Conservation (phyloP, 1,140 invertebrate species). For the Diorhabda sublineata region DNA sequence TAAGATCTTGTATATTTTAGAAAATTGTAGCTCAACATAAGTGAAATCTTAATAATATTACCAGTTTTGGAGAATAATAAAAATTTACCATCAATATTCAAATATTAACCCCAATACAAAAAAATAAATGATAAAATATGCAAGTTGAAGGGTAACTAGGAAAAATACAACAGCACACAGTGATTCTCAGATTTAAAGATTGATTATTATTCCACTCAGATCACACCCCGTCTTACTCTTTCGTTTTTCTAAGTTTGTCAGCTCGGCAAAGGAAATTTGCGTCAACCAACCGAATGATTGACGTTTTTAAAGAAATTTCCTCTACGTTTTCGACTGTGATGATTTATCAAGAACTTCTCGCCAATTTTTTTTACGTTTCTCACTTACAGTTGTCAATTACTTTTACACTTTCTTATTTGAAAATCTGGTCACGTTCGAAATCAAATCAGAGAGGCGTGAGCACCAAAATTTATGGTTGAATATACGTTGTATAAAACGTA, state of each 20-base stretch:
- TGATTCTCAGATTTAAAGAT: background rate
- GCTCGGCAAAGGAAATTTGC: background rate
- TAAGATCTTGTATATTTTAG: too few relatives aligned
- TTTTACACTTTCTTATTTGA: background rate
- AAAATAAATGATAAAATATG: too few relatives aligned
- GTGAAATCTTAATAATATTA: too few relatives aligned
- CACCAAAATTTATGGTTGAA: background rate
- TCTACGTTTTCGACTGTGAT: constrained; percentile 1
- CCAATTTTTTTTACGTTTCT: background rate
- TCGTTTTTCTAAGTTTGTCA: constrained; percentile 3
- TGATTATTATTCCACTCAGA: constrained; percentile 1
- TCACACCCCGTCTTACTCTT: background rate
- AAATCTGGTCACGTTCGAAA: background rate
- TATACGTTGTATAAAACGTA: too few relatives aligned
- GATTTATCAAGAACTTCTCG: constrained; percentile 5
- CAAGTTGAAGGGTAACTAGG: too few relatives aligned
- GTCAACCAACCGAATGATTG: constrained; percentile 10
- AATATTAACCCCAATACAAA: too few relatives aligned
- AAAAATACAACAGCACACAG: background rate
- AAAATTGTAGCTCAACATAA: too few relatives aligned
- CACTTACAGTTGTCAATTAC: constrained; percentile 3
- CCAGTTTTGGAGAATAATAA: too few relatives aligned
- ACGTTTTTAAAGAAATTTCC: constrained; percentile 10
- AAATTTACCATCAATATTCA: too few relatives aligned
- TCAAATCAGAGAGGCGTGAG: constrained; percentile 3